Evolutionary conservation across 2,888 invertebrate species (phyloP), one percentile per base, ranked within the genome.

Genomic region (Sericinus montela): DNA sequence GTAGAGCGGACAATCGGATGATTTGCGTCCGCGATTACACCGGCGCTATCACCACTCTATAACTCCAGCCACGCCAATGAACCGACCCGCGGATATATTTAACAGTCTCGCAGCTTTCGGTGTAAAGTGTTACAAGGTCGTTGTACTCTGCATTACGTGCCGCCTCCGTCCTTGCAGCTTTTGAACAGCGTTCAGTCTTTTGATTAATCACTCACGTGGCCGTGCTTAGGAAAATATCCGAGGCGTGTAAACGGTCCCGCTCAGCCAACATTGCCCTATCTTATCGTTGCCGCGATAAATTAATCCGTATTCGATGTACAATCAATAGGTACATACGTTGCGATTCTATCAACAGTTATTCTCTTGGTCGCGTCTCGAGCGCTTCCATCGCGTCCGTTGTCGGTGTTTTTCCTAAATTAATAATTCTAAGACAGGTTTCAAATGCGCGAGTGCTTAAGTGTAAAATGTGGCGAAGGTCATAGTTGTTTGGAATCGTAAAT

Each of bases 231-330:
- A 67, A 69, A 66, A 65, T 61, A 65, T 64, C 55, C 52, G 54
- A 57, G 52, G 51, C 55, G 51, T 63, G 45, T 62, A 63, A 65
- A 67, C 48, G 13, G 25, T 58, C 62, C 62, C 58, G 61, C 59
- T 63, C 65, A 57, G 65, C 65, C 65, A 58, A 53, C 54, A 62
- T 63, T 58, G 25, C 60, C 59, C 63, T 83, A 85, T 84, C 82
- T 85, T 84, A 86, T 86, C 86, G 62, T 52, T 25, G 65, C 64
- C 53, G 68, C 80, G 86, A 85, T 86, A 85, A 85, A 83, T 85
- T 80, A 71, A 71, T 63, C 65, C 68, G 71, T 63, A 70, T 72
- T 80, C 81, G 80, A 85, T 83, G 77, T 68, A 78, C 77, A 75
- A 77, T 83, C 84, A 75, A 86, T 83, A 74, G 67, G 65, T 55